Evolutionary conservation across 2,888 invertebrate species (phyloP).

Genomic region (Agrotis exclamationis): DNA sequence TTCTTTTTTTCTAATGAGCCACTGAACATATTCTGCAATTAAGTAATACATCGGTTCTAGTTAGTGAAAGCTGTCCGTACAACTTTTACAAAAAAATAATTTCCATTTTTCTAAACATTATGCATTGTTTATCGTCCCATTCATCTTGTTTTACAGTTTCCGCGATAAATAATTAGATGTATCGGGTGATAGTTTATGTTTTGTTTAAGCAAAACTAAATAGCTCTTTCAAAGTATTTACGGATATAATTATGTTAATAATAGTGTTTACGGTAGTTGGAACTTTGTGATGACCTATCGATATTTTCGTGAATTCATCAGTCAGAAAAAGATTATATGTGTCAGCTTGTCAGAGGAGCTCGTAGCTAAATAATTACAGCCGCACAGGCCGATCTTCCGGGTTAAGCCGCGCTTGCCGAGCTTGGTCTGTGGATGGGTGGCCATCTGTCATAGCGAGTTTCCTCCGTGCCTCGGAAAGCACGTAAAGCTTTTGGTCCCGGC

Average conservation of each 20-base stretch:
- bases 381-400: no score
- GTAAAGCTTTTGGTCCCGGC: no score
- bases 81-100: slow-evolving; percentile 63
- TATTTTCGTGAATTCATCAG: slow-evolving; percentile 25
- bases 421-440: no score
- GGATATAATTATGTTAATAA: no score
- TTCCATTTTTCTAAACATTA: slow-evolving; percentile 56
- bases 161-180: slow-evolving; percentile 61
- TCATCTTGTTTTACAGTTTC: slow-evolving; percentile 64
- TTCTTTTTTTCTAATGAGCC: slow-evolving; percentile 61
- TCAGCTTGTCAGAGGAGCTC: no score
- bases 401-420: no score
- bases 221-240: slow-evolving; percentile 37
- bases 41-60: slow-evolving; percentile 63
- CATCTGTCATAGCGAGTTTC: no score
- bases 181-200: slow-evolving; percentile 58
- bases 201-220: slow-evolving; percentile 55
- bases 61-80: slow-evolving; percentile 65
- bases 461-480: no score
- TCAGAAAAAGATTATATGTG: slow-evolving; percentile 17
- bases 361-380: no score
- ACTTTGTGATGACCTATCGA: slow-evolving; percentile 35
- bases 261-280: slow-evolving; percentile 49
- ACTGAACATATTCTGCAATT: slow-evolving; percentile 67
- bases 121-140: slow-evolving; percentile 67